Evolutionary conservation across 2,797 vertebrate species (phyloP).

Genomic region (Synaphobranchus kaupii): DNA sequence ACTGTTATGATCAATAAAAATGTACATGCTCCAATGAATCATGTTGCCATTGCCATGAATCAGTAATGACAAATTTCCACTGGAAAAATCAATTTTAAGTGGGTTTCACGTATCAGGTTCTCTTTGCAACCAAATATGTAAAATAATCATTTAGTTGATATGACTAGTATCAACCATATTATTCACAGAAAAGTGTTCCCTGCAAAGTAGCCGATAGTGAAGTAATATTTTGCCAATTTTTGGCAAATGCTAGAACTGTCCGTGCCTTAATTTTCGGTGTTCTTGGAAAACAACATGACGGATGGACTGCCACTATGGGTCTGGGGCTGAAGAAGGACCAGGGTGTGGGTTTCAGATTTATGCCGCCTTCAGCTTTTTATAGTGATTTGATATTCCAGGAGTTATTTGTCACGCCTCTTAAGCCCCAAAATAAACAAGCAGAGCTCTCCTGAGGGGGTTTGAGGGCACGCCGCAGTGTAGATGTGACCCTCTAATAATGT

Average conservation of each 20-base stretch:
- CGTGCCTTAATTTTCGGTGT: slow-evolving; percentile 40
- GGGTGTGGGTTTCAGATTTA: slow-evolving; percentile 75
- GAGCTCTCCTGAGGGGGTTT: slow-evolving; percentile 66
- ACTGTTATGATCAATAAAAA: slow-evolving; percentile 28
- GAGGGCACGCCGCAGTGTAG: slow-evolving; percentile 65
- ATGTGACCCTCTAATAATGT: slow-evolving; percentile 74
- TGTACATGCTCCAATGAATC: slow-evolving; percentile 17
- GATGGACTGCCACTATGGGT: slow-evolving; percentile 54
- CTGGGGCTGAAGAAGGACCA: slow-evolving; percentile 60
- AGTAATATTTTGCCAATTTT: slow-evolving; percentile 4
- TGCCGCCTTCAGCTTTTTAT: slow-evolving; percentile 79
- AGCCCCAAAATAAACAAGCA: slow-evolving; percentile 76
- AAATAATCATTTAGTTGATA: not conserved
- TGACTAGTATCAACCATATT: slow-evolving; percentile 11
- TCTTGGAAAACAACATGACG: slow-evolving; percentile 60
- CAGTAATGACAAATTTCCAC: not conserved
- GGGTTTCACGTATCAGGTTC: not conserved
- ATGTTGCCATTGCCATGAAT: not conserved
- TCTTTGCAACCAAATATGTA: not conserved
- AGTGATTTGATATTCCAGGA: slow-evolving; percentile 78
- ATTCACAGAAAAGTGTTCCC: slow-evolving; percentile 43
- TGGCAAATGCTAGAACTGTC: slow-evolving; percentile 43
- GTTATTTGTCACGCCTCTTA: slow-evolving; percentile 80
- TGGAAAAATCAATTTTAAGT: no score
- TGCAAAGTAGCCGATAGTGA: slow-evolving; percentile 27